Percentiles rank a stretch among this genome's conserved stretches.
These are phyloP conservation scores for Nasonia giraulti DNA, from an alignment of 1,140 invertebrate genomes.

Conservation along the genomic window DNA sequence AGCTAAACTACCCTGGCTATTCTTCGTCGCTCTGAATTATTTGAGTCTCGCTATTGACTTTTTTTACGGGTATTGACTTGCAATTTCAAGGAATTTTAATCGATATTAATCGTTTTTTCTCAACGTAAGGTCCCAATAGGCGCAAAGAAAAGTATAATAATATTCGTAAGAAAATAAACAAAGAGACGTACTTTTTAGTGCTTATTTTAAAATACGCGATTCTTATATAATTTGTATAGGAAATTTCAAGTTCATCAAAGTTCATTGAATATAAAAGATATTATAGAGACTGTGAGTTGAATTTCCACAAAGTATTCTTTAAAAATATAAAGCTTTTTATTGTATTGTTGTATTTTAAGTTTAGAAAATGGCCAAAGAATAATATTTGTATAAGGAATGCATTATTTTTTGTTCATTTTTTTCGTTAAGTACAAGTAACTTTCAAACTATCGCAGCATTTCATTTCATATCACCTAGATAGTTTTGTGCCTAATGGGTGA, in stretches of 20 bases:
- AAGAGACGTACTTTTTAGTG: neutral
- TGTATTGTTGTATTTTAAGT: neutral
- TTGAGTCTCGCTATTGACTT: conserved; percentile 37
- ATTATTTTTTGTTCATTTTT: neutral
- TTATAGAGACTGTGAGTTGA: neutral
- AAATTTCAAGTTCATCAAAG: neutral
- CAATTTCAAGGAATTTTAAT: conserved; percentile 33
- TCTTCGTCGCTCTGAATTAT: conserved; percentile 9
- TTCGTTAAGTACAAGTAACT: neutral
- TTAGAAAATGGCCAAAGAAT: conserved; percentile 7
- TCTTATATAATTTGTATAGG: neutral
- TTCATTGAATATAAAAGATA: neutral
- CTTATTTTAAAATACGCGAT: neutral
- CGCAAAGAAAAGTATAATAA: conserved; percentile 1
- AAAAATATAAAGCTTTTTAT: neutral
- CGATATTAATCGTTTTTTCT: conserved; percentile 2
- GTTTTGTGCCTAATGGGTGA: conserved; percentile 27
- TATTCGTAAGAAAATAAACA: neutral
- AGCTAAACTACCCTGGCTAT: conserved; percentile 24
- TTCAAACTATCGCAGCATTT: neutral
- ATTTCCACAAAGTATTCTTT: neutral
- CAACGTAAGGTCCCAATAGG: conserved; percentile 32
- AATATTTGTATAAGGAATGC: neutral
- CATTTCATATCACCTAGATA: neutral
- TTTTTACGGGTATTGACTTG: conserved; percentile 34